Conservation (phyloP, 2,888 invertebrate species). For the Emmelina monodactyla region DNA sequence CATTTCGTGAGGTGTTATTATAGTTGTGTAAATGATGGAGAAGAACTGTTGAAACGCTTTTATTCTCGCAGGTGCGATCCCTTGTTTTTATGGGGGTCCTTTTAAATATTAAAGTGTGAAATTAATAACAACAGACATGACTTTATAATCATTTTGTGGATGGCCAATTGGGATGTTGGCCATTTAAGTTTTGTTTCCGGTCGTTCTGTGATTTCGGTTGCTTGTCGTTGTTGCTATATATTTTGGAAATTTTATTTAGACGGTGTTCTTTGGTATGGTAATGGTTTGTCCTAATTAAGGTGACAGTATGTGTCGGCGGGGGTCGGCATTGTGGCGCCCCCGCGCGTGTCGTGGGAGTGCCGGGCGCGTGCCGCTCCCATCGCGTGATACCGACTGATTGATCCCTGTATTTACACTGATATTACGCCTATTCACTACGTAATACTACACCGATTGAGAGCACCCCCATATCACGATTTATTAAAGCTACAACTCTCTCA, state of each 20-base stretch:
- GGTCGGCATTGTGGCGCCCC: conserved; percentile 26
- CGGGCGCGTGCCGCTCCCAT: conserved; percentile 63
- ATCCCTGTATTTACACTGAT: conserved; percentile 16
- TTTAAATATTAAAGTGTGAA: conserved; percentile 34
- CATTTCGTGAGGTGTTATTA: conserved; percentile 48
- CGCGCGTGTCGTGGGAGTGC: conserved; percentile 62
- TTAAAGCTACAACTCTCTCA: no score
- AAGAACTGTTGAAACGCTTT: conserved; percentile 26
- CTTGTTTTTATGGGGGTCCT: conserved; percentile 24
- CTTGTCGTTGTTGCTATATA: no score
- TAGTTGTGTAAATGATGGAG: conserved; percentile 29
- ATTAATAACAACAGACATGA: conserved; percentile 30
- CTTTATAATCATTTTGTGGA: conserved; percentile 18
- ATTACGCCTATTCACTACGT: conserved; percentile 6
- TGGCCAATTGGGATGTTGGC: no score
- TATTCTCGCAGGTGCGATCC: conserved; percentile 38
- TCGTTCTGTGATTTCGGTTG: neutral
- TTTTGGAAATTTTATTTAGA: no score
- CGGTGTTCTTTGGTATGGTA: no score
- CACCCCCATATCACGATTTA: no score
- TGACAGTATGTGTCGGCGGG: conserved; percentile 26
- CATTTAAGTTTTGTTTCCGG: neutral
- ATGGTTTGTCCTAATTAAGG: conserved; percentile 34
- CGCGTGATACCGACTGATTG: conserved; percentile 47
- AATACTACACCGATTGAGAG: no score